Evolutionary conservation across 2,797 vertebrate species (phyloP).

Genomic region (Scolopax bukidnonensis): DNA sequence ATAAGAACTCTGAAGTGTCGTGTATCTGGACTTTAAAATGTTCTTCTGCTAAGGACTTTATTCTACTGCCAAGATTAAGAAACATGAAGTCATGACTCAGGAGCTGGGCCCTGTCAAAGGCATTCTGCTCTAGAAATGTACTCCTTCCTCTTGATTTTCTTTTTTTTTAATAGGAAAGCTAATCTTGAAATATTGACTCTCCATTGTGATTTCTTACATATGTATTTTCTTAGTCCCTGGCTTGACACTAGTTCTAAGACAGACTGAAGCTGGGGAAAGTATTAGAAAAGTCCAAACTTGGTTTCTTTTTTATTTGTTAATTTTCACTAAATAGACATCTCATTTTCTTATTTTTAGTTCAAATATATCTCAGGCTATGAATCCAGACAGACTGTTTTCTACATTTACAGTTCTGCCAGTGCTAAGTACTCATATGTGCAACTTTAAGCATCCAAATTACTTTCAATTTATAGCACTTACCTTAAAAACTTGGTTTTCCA

Average conservation of each 20-base stretch:
- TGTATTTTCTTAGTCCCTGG: background rate
- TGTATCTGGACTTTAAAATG: constrained; percentile 76
- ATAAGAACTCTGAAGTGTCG: constrained; percentile 75
- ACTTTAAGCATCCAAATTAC: background rate
- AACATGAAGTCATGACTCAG: constrained; percentile 74
- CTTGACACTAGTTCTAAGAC: background rate
- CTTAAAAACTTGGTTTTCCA: background rate
- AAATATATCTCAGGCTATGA: background rate
- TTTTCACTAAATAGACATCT: background rate
- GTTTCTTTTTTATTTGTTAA: background rate
- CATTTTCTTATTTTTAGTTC: background rate
- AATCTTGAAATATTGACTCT: background rate
- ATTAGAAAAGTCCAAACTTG: background rate
- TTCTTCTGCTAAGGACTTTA: constrained; percentile 77
- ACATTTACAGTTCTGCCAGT: background rate
- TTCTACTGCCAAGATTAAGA: constrained; percentile 82
- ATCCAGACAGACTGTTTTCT: background rate
- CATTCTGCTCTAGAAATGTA: constrained; percentile 51
- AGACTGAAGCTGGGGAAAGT: background rate
- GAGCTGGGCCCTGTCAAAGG: constrained; percentile 71
- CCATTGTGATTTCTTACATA: background rate
- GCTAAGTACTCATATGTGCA: accelerated
- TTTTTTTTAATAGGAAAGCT: constrained; percentile 15
- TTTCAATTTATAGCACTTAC: background rate
- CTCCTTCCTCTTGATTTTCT: constrained; percentile 9